Evolutionary conservation across 30 jellyfish, hydroid and myxozoan genomes (phyloP), one percentile per base, ranked within the genome.

Genomic region (Sanderia malayensis): DNA sequence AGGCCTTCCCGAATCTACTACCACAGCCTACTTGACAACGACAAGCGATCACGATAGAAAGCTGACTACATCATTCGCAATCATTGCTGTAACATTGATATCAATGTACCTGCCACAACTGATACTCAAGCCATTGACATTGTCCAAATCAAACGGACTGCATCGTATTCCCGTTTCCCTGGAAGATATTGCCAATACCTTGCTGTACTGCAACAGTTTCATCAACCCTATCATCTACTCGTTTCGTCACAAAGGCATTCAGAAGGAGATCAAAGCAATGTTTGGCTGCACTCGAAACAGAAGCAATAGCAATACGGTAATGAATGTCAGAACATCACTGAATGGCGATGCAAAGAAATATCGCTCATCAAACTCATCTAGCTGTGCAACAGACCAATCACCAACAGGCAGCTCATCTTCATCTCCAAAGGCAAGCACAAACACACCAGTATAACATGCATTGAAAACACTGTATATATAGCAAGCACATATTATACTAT

Each of bases 121-220:
- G 58, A 78, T 78, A 17, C 70, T 78, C 34, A 78, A 78, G 34
- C 89, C 89, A 61, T 53, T 78, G 46, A 78, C 53, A 32, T 82
- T 78, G 32, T 62, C 58, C 45, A 33, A 53, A 0, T 67, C 89
- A 28, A 70, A 73, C 1, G 70, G 69, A 19, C 67, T 78, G 11
- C 69, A 57, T 3, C 41, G 34, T 1, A 18, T 46, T 15, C 82
- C 89, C 0, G 81, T 78, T 20, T 65, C 89, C 53, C 59, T 78
- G 3, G 89, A 65, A 24, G 89, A 78, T 60, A 47, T 78, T 53
- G 89, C 89, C 18, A 78, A 78, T 52, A 78, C 89, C 7, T 79
- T 78, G 27, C 81, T 78, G 37, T 78, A 78, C 74, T 78, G 89
- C 89, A 78, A 78, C 81, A 78, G 89, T 45, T 78, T 78, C 60